Evolutionary conservation across 2,888 invertebrate species (phyloP).

Genomic region (Ctenicera cuprea): DNA sequence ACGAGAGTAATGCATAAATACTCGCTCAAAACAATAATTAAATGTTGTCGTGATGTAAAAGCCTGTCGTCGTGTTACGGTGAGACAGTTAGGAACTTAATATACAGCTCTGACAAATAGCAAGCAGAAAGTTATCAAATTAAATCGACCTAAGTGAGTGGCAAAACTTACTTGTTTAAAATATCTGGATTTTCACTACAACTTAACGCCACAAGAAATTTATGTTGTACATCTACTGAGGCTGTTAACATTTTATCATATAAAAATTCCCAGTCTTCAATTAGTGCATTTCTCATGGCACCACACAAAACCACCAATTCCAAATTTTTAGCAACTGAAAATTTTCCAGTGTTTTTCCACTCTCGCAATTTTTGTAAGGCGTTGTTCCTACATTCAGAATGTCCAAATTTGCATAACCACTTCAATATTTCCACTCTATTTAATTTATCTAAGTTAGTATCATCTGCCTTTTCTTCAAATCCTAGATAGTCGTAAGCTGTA

Average conservation of each 20-base stretch:
- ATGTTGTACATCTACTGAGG: not conserved
- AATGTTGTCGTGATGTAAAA: too few relatives aligned
- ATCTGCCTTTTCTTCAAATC: slow-evolving; percentile 68
- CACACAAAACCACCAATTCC: slow-evolving; percentile 77
- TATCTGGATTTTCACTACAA: slow-evolving; percentile 19
- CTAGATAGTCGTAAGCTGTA: slow-evolving; percentile 40
- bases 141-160: too few relatives aligned
- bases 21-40: too few relatives aligned
- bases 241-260: slow-evolving; percentile 70
- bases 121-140: too few relatives aligned
- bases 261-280: slow-evolving; percentile 76
- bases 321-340: slow-evolving; percentile 76
- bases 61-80: too few relatives aligned
- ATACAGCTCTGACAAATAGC: too few relatives aligned
- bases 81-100: too few relatives aligned
- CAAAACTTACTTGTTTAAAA: slow-evolving; percentile 18
- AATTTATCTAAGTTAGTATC: slow-evolving; percentile 46
- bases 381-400: slow-evolving; percentile 64
- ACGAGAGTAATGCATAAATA: too few relatives aligned
- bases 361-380: slow-evolving; percentile 28
- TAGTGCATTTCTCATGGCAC: slow-evolving; percentile 75
- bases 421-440: slow-evolving; percentile 67
- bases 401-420: slow-evolving; percentile 65
- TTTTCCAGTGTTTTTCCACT: slow-evolving; percentile 42
- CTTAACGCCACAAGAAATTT: not conserved